Conservation (phyloP, 2,113 vertebrate genomes). For the Seriola dumerili region DNA sequence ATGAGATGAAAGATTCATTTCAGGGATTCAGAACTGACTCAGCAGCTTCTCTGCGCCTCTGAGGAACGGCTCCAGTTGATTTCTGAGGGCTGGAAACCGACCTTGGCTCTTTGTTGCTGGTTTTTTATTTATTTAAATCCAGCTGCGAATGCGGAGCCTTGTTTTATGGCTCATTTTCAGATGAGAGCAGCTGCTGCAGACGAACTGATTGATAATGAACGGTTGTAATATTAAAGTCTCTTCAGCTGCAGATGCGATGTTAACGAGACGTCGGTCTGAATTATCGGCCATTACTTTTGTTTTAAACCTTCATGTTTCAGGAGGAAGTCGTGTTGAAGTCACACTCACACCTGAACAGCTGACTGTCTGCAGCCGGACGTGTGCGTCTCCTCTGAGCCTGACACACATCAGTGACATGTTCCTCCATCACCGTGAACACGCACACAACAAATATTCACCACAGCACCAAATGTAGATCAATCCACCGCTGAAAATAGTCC, state of each 20-base stretch:
- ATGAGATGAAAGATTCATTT: conserved; percentile 8
- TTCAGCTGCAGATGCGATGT: background rate
- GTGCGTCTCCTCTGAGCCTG: too few relatives aligned
- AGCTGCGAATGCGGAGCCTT: background rate
- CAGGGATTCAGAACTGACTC: background rate
- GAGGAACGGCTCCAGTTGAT: background rate
- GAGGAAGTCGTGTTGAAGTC: too few relatives aligned
- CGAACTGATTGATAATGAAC: background rate
- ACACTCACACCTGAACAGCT: too few relatives aligned
- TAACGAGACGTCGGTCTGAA: background rate
- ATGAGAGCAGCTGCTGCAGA: background rate
- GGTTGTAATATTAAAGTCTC: background rate
- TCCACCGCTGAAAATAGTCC: too few relatives aligned
- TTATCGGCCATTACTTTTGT: background rate
- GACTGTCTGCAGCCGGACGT: too few relatives aligned
- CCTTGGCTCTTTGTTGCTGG: too few relatives aligned
- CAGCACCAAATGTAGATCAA: too few relatives aligned
- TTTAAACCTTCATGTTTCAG: background rate
- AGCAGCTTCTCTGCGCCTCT: conserved; percentile 3
- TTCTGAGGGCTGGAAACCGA: background rate
- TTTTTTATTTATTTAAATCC: background rate
- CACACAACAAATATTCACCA: too few relatives aligned
- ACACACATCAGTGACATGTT: too few relatives aligned
- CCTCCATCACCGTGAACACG: too few relatives aligned
- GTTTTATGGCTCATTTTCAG: background rate